Conservation (phyloP, 1,140 invertebrate genomes). For the Cheumatopsyche charites region DNA sequence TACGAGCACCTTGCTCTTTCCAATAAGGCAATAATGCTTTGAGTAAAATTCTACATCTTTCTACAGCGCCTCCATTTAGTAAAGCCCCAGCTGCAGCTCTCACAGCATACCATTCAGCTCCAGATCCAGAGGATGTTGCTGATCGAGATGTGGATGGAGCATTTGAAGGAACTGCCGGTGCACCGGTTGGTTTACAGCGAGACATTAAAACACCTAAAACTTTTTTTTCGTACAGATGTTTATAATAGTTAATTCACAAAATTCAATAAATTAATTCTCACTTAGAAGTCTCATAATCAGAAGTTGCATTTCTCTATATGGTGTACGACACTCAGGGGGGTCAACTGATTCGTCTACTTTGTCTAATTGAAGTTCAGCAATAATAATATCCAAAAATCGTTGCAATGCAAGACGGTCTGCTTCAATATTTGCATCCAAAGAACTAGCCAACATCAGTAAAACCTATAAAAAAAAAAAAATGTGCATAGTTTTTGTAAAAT, state of each 20-base stretch:
- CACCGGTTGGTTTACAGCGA: conserved; percentile 67
- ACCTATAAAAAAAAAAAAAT: conserved; percentile 63
- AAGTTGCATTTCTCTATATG: conserved; percentile 68
- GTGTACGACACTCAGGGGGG: conserved; percentile 50
- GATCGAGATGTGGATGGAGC: conserved; percentile 44
- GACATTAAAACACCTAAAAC: conserved; percentile 76
- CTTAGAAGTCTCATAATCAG: conserved; percentile 80
- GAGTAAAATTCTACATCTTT: conserved; percentile 82
- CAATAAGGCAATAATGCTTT: conserved; percentile 84
- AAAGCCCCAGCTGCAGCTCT: conserved; percentile 79
- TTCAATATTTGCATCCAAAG: conserved; percentile 85
- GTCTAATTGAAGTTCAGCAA: conserved; percentile 80
- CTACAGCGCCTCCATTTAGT: conserved; percentile 77
- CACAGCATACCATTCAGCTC: conserved; percentile 78
- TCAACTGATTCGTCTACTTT: conserved; percentile 14
- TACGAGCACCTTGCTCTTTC: conserved; percentile 51
- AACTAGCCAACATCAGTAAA: conserved; percentile 86
- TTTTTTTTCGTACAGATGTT: conserved; percentile 23
- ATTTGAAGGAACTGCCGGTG: conserved; percentile 43
- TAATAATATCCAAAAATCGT: conserved; percentile 73
- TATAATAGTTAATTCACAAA: conserved; percentile 6
- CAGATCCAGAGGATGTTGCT: conserved; percentile 61
- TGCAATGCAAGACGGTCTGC: conserved; percentile 79
- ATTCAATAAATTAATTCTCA: conserved; percentile 49
- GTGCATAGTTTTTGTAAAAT: not conserved